These are phyloP conservation scores for Amorpha juglandis DNA, from an alignment of 2,888 invertebrate genomes.

Conservation along the genomic window DNA sequence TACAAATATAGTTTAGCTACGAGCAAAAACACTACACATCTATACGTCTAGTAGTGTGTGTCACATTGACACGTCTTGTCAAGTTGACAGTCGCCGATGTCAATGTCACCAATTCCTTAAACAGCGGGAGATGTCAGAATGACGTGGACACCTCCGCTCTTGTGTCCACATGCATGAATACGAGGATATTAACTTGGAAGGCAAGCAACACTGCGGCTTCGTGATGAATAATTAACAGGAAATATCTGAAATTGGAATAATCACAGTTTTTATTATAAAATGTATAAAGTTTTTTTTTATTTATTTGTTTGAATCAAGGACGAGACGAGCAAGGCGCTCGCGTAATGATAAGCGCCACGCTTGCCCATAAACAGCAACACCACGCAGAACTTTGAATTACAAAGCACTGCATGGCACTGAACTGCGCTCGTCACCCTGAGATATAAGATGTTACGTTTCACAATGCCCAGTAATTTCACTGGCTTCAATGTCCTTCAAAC, in stretches of 20 bases:
- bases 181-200: conserved; percentile 13
- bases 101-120: conserved; percentile 14
- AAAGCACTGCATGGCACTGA: too few relatives aligned
- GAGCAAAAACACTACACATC: conserved; percentile 37
- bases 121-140: neutral
- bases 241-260: neutral
- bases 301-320: too few relatives aligned
- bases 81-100: conserved; percentile 10
- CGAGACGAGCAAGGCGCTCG: too few relatives aligned
- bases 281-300: too few relatives aligned
- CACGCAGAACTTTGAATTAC: too few relatives aligned
- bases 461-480: too few relatives aligned
- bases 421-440: too few relatives aligned
- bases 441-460: too few relatives aligned
- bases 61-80: conserved; percentile 32
- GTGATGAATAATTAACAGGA: conserved; percentile 14
- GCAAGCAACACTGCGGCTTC: conserved; percentile 23
- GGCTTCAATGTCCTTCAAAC: too few relatives aligned
- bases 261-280: neutral
- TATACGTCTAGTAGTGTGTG: conserved; percentile 40
- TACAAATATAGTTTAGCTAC: conserved; percentile 38
- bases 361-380: too few relatives aligned
- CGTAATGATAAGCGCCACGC: too few relatives aligned
- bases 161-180: neutral
- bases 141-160: neutral